phyloP scores from a whole-genome alignment of 2,888 invertebrate genomes.

The Microdon myrmicae region DNA sequence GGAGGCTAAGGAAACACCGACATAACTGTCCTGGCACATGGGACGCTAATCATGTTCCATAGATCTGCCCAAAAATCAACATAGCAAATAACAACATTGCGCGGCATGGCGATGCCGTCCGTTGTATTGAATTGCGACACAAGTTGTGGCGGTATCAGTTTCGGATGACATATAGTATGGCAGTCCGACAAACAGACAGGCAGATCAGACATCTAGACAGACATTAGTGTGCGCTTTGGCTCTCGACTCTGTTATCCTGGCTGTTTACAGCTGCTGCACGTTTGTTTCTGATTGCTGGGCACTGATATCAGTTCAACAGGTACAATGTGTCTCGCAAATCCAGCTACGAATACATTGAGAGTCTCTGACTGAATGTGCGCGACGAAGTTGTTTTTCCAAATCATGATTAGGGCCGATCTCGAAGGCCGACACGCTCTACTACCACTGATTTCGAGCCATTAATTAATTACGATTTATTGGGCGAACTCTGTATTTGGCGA shows the following conservation, averaged over 20 bases:
- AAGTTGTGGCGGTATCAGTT: conserved; percentile 20
- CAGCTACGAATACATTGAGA: conserved; percentile 9
- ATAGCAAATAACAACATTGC: conserved; percentile 34
- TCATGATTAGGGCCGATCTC: conserved; percentile 45
- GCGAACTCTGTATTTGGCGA: conserved; percentile 57
- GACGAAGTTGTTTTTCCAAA: conserved; percentile 16
- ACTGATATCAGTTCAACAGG: conserved; percentile 47
- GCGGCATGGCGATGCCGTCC: conserved; percentile 15
- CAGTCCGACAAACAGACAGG: conserved; percentile 52
- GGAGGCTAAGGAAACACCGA: conserved; percentile 16
- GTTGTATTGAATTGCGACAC: conserved; percentile 37
- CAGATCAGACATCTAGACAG: conserved; percentile 36
- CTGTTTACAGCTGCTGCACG: conserved; percentile 15
- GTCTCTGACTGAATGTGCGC: too few species aligned
- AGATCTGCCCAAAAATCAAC: conserved; percentile 38
- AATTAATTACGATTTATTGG: conserved; percentile 67
- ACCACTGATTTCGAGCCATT: conserved; percentile 55
- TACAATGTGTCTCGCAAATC: conserved; percentile 26
- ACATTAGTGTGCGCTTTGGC: conserved; percentile 16
- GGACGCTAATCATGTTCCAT: conserved; percentile 22
- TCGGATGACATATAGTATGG: conserved; percentile 34
- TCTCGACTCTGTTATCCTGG: conserved; percentile 36
- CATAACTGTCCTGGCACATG: conserved; percentile 14
- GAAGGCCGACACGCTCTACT: conserved; percentile 46
- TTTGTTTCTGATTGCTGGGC: conserved; percentile 40